Evolutionary conservation across 2,113 vertebrate species (phyloP).

Genomic region (Aspidoscelis tigris): DNA sequence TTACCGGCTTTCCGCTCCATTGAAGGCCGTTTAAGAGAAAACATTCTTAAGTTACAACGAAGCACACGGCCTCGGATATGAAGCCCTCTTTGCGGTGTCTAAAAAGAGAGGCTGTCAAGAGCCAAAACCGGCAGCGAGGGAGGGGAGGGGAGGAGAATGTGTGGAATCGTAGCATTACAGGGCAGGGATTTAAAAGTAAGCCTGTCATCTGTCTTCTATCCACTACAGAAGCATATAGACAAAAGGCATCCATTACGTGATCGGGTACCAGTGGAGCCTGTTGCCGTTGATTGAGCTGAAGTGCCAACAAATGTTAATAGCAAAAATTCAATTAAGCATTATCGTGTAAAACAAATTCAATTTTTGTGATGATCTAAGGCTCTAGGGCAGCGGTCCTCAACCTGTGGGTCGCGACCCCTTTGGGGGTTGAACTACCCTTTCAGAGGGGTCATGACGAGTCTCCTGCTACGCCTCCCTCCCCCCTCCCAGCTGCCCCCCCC

Average conservation of each 20-base stretch:
- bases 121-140: neutral
- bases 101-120: slow-evolving; percentile 44
- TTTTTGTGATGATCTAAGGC: slow-evolving; percentile 22
- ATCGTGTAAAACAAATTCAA: slow-evolving; percentile 25
- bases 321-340: neutral
- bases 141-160: too few relatives aligned
- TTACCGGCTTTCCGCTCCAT: neutral
- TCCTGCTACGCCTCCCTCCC: too few relatives aligned
- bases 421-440: too few relatives aligned
- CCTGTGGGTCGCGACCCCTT: too few relatives aligned
- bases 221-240: slow-evolving; percentile 33
- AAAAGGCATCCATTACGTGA: slow-evolving; percentile 17
- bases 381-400: slow-evolving; percentile 3
- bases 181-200: slow-evolving; percentile 39
- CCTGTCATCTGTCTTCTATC: slow-evolving; percentile 15
- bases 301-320: slow-evolving; percentile 47
- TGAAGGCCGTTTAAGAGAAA: slow-evolving; percentile 21
- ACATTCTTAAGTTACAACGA: neutral
- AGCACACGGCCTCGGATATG: slow-evolving; percentile 8
- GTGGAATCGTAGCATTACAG: neutral
- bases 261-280: neutral
- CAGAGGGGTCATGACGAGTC: too few relatives aligned
- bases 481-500: too few relatives aligned
- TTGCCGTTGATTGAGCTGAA: slow-evolving; percentile 25
- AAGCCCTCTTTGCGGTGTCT: slow-evolving; percentile 28